Percentiles rank a stretch among this genome's conserved stretches.
Conservation (phyloP, 1,140 invertebrate species). For the Mizuhopecten yessoensis region DNA sequence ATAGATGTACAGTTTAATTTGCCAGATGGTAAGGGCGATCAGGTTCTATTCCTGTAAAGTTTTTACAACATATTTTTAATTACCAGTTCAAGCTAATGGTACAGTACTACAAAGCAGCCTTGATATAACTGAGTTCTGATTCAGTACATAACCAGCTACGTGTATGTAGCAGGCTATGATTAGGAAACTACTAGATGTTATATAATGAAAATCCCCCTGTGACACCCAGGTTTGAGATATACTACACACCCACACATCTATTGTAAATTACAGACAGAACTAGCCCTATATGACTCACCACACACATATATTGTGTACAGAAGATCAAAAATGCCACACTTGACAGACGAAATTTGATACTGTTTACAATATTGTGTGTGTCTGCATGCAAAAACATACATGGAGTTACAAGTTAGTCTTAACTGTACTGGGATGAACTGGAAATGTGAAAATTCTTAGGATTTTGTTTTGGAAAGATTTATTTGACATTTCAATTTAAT, state of each 20-base stretch:
- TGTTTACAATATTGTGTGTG: not conserved
- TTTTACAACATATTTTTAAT: too few relatives aligned
- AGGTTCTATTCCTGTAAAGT: too few relatives aligned
- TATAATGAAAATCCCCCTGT: not conserved
- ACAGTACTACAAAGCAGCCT: too few relatives aligned
- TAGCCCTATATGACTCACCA: not conserved
- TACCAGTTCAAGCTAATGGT: too few relatives aligned
- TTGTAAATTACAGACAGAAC: not conserved
- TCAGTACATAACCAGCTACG: too few relatives aligned
- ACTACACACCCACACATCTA: not conserved
- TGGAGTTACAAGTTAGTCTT: too few relatives aligned
- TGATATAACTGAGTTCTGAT: too few relatives aligned
- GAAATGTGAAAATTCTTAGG: too few relatives aligned
- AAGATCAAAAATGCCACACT: constrained; percentile 31
- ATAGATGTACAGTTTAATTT: not conserved
- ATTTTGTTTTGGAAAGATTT: too few relatives aligned
- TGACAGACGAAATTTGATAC: not conserved
- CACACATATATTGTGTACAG: not conserved
- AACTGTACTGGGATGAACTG: too few relatives aligned
- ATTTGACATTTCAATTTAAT: too few relatives aligned
- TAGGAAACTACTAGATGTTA: not conserved
- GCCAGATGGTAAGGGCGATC: too few relatives aligned
- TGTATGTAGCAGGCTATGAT: not conserved
- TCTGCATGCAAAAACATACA: not conserved
- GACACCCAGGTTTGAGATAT: not conserved